Conservation (phyloP, 1,140 invertebrate genomes). For the Heliconius nattereri region DNA sequence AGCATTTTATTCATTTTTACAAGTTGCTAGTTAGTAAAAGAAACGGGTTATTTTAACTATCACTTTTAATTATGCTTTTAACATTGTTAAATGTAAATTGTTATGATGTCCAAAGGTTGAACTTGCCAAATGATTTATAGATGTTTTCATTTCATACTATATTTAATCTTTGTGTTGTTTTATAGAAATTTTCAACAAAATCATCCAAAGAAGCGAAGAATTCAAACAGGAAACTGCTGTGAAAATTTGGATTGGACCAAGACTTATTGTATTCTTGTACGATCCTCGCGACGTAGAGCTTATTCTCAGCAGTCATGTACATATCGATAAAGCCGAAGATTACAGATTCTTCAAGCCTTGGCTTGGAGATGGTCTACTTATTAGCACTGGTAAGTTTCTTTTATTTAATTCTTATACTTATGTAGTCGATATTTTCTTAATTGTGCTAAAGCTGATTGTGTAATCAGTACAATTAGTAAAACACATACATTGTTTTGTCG, state of each 20-base stretch:
- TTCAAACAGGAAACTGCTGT: slow-evolving; percentile 82
- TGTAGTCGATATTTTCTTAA: not conserved
- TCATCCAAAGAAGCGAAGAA: slow-evolving; percentile 82
- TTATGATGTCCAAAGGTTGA: not conserved
- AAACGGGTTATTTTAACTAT: not conserved
- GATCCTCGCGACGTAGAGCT: slow-evolving; percentile 89
- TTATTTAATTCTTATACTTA: not conserved
- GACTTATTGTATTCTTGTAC: slow-evolving; percentile 86
- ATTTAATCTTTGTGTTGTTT: slow-evolving; percentile 18
- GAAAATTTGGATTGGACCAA: slow-evolving; percentile 88
- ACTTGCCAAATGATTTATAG: not conserved
- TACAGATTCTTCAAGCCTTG: slow-evolving; percentile 88
- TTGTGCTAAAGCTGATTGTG: not conserved
- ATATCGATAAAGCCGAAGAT: slow-evolving; percentile 87
- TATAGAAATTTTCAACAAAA: slow-evolving; percentile 85
- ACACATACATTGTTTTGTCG: too few relatives aligned
- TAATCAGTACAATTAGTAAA: too few relatives aligned
- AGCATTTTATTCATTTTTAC: not conserved
- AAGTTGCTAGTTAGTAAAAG: not conserved
- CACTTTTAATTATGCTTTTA: not conserved
- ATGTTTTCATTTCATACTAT: not conserved
- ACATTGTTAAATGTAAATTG: not conserved
- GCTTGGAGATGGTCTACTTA: slow-evolving; percentile 88
- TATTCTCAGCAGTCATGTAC: slow-evolving; percentile 87
- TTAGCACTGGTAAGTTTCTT: slow-evolving; percentile 84